phyloP scores from a whole-genome alignment of 1,140 invertebrate genomes.

The Chelonus insularis region DNA sequence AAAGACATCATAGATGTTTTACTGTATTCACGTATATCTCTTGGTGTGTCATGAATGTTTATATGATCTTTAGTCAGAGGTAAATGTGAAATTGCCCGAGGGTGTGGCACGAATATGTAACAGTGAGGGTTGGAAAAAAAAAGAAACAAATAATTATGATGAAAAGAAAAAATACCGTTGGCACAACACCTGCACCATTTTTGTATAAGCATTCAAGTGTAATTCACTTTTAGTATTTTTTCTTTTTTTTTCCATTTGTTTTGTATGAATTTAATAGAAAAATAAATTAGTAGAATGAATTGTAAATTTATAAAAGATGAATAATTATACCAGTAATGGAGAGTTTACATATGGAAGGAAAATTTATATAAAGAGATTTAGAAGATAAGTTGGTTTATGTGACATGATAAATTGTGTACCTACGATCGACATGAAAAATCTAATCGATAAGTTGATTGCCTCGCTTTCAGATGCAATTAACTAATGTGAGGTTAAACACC shows the following conservation, averaged over 20 bases:
- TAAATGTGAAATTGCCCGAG: not conserved
- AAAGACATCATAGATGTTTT: not conserved
- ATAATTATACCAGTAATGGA: too few relatives aligned
- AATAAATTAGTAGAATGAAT: too few relatives aligned
- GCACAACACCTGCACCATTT: too few relatives aligned
- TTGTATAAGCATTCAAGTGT: too few relatives aligned
- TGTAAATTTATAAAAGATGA: too few relatives aligned
- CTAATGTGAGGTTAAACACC: constrained; percentile 19
- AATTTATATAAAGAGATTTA: too few relatives aligned
- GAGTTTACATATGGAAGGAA: too few relatives aligned
- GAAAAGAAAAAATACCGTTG: not conserved
- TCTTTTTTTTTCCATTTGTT: too few relatives aligned
- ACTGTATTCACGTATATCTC: not conserved
- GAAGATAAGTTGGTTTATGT: too few relatives aligned
- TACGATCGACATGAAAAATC: constrained; percentile 4
- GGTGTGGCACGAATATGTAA: not conserved
- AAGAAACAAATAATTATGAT: not conserved
- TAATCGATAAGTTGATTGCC: constrained; percentile 8
- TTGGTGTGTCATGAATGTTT: constrained; percentile 4
- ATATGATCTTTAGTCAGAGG: not conserved
- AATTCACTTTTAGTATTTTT: too few relatives aligned
- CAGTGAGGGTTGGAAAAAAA: not conserved
- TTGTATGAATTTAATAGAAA: too few relatives aligned
- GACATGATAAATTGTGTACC: not conserved
- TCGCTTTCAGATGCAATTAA: constrained; percentile 13